A percentile compares a stretch with the other conserved stretches of the same genome.
These are phyloP conservation scores for Craseonycteris thonglongyai DNA, from an alignment of 2,113 vertebrate species.

Conservation along the genomic window DNA sequence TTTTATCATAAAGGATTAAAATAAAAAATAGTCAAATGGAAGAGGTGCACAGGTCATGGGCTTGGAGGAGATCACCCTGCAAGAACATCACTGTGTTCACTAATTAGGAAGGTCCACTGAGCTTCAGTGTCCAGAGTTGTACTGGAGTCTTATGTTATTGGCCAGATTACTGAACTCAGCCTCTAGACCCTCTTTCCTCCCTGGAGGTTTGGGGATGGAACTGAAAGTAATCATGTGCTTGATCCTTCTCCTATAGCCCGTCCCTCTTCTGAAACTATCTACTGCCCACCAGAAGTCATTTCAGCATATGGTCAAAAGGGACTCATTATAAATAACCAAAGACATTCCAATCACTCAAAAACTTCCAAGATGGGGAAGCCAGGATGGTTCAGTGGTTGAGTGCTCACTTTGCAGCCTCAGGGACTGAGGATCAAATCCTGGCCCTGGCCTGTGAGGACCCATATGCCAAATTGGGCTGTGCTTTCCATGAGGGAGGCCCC, in stretches of 20 bases:
- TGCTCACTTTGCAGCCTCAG: too few species aligned
- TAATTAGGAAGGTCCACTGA: background rate
- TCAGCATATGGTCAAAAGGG: background rate
- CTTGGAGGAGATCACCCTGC: background rate
- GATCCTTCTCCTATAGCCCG: background rate
- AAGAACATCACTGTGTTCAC: background rate
- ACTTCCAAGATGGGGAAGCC: too few species aligned
- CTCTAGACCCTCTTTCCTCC: background rate
- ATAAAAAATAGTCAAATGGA: background rate
- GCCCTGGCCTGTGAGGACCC: too few species aligned
- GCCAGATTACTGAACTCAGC: background rate
- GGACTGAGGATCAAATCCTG: too few species aligned
- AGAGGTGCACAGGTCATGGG: background rate
- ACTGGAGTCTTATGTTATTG: background rate
- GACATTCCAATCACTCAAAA: too few species aligned
- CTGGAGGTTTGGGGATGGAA: too few species aligned
- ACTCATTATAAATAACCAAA: background rate
- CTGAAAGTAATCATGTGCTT: background rate
- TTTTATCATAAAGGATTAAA: background rate
- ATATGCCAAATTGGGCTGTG: too few species aligned
- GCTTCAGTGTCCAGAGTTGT: background rate
- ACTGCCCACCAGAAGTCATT: background rate
- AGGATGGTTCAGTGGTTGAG: too few species aligned
- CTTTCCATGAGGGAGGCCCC: too few species aligned
- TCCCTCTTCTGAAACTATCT: background rate